Evolutionary conservation across 2,797 vertebrate species (phyloP).

Genomic region (Melanotaenia boesemani): DNA sequence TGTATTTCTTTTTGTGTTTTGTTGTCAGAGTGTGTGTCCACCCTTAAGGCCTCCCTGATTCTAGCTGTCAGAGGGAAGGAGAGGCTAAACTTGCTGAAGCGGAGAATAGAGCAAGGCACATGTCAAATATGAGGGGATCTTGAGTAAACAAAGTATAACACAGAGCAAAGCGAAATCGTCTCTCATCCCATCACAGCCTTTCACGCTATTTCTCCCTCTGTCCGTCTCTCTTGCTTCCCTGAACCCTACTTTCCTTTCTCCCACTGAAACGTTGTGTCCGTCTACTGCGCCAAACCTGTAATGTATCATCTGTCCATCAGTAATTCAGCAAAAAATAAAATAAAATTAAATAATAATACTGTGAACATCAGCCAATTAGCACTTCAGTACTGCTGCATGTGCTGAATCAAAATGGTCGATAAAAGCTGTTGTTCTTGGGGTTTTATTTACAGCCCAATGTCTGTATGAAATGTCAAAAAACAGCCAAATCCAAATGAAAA

Average conservation of each 20-base stretch:
- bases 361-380: conserved; percentile 55
- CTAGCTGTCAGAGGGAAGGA: conserved; percentile 72
- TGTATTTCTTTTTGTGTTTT: conserved; percentile 50
- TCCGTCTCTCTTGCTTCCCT: conserved; percentile 38
- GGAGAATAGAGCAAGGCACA: conserved; percentile 79
- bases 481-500: conserved; percentile 19
- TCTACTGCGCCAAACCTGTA: conserved; percentile 46
- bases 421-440: conserved; percentile 45
- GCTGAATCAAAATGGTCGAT: conserved; percentile 44
- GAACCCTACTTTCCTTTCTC: conserved; percentile 39
- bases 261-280: neutral
- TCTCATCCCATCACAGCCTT: conserved; percentile 68
- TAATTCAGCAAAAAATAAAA: conserved; percentile 30
- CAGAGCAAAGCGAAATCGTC: conserved; percentile 69
- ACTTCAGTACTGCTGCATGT: conserved; percentile 34
- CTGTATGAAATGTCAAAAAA: conserved; percentile 33
- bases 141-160: conserved; percentile 81
- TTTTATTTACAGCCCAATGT: conserved; percentile 34
- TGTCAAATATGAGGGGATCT: conserved; percentile 81
- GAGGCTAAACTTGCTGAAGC: conserved; percentile 78
- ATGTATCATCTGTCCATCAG: conserved; percentile 46
- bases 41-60: conserved; percentile 67
- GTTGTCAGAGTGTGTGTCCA: conserved; percentile 60
- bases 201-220: conserved; percentile 50
- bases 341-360: conserved; percentile 1